Base-by-base conservation (phyloP, 2,888 invertebrate genomes). In the Lithosia quadra region DNA sequence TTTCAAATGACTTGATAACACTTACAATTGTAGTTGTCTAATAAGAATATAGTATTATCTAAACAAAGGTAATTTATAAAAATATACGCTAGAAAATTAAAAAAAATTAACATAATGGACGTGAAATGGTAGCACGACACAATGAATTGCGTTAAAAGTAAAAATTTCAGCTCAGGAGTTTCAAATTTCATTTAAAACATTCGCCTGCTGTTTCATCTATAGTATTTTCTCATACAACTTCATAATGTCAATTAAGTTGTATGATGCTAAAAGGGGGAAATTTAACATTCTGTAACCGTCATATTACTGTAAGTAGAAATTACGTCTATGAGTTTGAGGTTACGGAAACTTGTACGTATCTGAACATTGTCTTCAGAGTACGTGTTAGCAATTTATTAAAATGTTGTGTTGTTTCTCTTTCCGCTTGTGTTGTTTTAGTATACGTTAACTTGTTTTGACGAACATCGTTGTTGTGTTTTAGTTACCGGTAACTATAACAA, bases 141-240 rank as follows among this genome's bases (percentile, higher is more conserved):
- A 18, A 0, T 15, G n/a, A 43, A 43, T 39, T 4, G 1, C 49
- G 5, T 49, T 36, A 22, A 60, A 60, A 36, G 36, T 36, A 36
- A 21, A 36, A 36, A 36, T 36, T n/a, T 22, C 36, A 36, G 22
- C 36, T 66, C 11, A 43, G 28, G 36, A 49, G 58, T 65, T 67
- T 36, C 49, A 68, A 69, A 75, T 75, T 73, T 70, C 60, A 59
- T 71, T 79, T 49, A 49, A 65, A 69, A 79, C 58, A 65, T 67
- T 71, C 57, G 43, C 33, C 39, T 68, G 65, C 21, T 65, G 28
- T 71, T 69, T 79, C 28, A 34, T 61, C 71, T 63, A 34, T 56
- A 67, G 39, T 60, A 36, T 43, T 59, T 65, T 60, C 28, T n/a
- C 65, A 28, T 18, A 62, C 33, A 67, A 57, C 61, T 67, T 67